phyloP scores from a whole-genome alignment of 2,113 vertebrate genomes.

The Vidua macroura region DNA sequence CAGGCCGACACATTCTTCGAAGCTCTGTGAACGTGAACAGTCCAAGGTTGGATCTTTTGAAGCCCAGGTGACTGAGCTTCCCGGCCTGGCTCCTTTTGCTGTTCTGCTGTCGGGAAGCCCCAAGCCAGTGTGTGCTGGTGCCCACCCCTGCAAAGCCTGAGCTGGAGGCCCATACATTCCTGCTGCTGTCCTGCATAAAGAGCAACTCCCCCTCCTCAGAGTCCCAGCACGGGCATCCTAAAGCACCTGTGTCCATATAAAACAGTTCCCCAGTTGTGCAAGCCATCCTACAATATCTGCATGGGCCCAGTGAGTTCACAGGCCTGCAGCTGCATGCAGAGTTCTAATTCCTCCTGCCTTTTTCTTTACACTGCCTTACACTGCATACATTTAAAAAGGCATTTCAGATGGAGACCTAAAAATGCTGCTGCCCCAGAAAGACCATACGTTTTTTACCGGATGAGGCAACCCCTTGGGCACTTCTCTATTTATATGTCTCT shows the following conservation, averaged over 20 bases:
- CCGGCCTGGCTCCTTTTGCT: not conserved
- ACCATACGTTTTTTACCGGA: not conserved
- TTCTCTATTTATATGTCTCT: not conserved
- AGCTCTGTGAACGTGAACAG: not conserved
- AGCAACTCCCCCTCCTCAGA: not conserved
- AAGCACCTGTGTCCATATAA: not conserved
- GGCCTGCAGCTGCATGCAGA: not conserved
- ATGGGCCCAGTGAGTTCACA: not conserved
- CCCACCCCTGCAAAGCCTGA: not conserved
- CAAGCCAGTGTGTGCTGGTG: fast-evolving
- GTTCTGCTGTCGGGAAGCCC: not conserved
- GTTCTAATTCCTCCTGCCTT: not conserved
- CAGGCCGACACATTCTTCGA: not conserved
- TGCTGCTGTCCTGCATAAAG: not conserved
- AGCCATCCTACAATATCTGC: not conserved
- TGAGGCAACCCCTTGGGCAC: not conserved
- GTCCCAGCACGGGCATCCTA: too few species aligned
- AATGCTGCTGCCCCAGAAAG: not conserved
- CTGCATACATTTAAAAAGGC: not conserved
- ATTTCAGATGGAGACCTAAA: not conserved
- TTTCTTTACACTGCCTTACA: not conserved
- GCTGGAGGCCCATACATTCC: not conserved
- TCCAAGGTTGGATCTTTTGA: not conserved
- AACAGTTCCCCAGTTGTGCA: not conserved
- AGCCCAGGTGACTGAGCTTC: not conserved